Evolutionary conservation across 1,140 invertebrate genomes (phyloP), one percentile per base, ranked within the genome.

Genomic region (Forficula auricularia): DNA sequence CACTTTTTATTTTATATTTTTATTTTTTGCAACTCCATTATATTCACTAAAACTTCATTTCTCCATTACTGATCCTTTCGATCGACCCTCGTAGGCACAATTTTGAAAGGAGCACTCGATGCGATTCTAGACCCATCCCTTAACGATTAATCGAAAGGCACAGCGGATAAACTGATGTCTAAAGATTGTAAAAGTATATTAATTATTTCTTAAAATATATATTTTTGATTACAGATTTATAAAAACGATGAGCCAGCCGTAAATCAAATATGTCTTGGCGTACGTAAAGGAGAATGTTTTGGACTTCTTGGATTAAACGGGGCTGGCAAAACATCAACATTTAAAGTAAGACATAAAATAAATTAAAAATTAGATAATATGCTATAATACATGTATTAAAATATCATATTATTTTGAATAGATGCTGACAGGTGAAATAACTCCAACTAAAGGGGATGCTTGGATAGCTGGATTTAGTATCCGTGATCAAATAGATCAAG

Each of bases 311-410:
- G 85, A 18, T 68, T 81, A 0, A 80, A 81, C 54, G 89, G 88
- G 1, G 87, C 89, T 3, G 89, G 89, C 3, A 94, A 94, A 63
- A 88, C 86, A 3, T 83, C 83, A 9, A 89, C 83, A 4, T 91
- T 92, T 50, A 78, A 78, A 52, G 74, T 74, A 47, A 2, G 4
- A 27, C 16, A 12, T 42, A 32, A 20, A 20, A 12, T 47, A 52
- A 54, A 46, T 38, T 56, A 13, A 56, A 16, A 35, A 16, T 16
- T 14, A 16, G n/a, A 30, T 13, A 2, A 15, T 18, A n/a, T 13
- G 32, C 4, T 31, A 47, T 22, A 51, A 51, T 47, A 2, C 41
- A 42, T 20, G 46, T 40, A 31, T 37, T 51, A 18, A 45, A n/a
- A 13, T 40, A 15, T 8, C 16, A 52, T 9, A 44, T 15, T 36